Evolutionary conservation across 53 echinoderm and acorn worm species (phyloP).

Genomic region (Paelopatides confundens): DNA sequence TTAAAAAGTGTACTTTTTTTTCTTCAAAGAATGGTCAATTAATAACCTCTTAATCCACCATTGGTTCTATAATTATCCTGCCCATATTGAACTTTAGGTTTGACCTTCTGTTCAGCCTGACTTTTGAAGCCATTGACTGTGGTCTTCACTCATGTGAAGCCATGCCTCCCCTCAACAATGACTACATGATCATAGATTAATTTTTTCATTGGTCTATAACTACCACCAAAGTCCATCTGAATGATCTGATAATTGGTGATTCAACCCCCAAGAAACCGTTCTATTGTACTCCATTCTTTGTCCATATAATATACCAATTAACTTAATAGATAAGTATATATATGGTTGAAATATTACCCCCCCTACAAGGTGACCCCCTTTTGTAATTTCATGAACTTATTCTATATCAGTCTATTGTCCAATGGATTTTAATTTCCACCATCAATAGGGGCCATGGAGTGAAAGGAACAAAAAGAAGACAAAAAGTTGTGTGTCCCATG

Average conservation of each 20-base stretch:
- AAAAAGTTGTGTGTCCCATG: neutral
- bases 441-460: neutral
- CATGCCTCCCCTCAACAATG: neutral
- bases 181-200: slow-evolving; percentile 14
- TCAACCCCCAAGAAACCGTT: neutral
- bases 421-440: neutral
- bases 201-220: neutral
- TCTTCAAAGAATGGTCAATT: no score
- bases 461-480: neutral
- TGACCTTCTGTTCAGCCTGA: neutral
- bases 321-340: neutral
- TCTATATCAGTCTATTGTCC: neutral
- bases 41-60: no score
- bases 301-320: slow-evolving; percentile 6
- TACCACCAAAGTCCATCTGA: neutral
- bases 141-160: neutral
- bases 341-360: slow-evolving; percentile 16
- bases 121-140: neutral
- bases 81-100: neutral
- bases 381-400: neutral
- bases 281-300: neutral
- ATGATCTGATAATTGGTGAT: slow-evolving; percentile 11
- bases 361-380: neutral
- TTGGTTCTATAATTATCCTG: neutral
- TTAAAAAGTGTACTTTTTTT: no score